Conservation (phyloP, 2,113 vertebrate species). For the Acanthochromis polyacanthus region DNA sequence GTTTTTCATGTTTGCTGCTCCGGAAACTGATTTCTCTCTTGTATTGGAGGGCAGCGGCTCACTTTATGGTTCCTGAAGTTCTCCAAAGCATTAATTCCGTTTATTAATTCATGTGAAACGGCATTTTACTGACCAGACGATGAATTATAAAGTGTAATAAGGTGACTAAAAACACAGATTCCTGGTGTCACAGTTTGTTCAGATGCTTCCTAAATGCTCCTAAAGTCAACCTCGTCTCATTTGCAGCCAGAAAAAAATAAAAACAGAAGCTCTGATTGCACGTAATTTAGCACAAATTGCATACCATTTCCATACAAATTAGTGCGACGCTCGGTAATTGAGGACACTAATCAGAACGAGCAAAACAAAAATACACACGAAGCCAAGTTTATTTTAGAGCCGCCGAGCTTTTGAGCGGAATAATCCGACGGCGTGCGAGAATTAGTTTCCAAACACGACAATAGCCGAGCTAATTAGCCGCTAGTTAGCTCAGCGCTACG, state of each 20-base stretch:
- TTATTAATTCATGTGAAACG: not conserved
- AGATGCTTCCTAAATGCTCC: slow-evolving; percentile 2
- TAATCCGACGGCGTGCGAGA: slow-evolving; percentile 8
- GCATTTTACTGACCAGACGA: not conserved
- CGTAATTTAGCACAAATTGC: slow-evolving; percentile 42
- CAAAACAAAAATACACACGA: slow-evolving; percentile 29
- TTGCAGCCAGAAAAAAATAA: not conserved
- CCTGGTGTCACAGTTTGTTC: not conserved
- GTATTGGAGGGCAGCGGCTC: too few relatives aligned
- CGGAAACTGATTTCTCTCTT: not conserved
- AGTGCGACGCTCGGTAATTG: slow-evolving; percentile 25
- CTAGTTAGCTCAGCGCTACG: slow-evolving; percentile 13
- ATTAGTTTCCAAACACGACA: slow-evolving; percentile 34
- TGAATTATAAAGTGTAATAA: not conserved
- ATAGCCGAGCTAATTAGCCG: slow-evolving; percentile 51
- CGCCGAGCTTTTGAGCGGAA: slow-evolving; percentile 1
- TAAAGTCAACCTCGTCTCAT: slow-evolving; percentile 30
- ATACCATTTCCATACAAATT: slow-evolving; percentile 53
- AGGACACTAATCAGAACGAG: slow-evolving; percentile 36
- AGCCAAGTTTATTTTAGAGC: slow-evolving; percentile 22
- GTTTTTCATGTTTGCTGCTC: slow-evolving; percentile 2
- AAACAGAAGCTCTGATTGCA: slow-evolving; percentile 33
- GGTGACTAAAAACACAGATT: not conserved
- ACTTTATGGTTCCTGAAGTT: too few relatives aligned
- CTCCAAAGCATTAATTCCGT: not conserved